Conservation (phyloP, 2,797 vertebrate genomes). For the Sebastiscus albofasciatus region DNA sequence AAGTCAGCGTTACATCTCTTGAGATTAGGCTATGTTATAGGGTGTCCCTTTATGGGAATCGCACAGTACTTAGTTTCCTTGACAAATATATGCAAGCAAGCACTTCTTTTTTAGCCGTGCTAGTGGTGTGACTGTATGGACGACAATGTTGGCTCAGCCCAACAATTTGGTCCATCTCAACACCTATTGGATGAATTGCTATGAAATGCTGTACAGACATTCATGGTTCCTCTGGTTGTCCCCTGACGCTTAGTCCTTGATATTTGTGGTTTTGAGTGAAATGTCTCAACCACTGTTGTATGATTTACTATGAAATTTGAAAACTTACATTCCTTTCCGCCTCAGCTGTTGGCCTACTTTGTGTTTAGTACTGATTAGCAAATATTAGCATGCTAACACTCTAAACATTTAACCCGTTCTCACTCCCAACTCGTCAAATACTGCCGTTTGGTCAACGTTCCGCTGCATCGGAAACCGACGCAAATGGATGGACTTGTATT, state of each 20-base stretch:
- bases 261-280: neutral
- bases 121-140: neutral
- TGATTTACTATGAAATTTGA: neutral
- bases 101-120: neutral
- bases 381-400: neutral
- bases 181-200: neutral
- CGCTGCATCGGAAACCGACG: too few relatives aligned
- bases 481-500: too few relatives aligned
- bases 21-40: neutral
- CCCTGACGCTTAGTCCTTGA: neutral
- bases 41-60: neutral
- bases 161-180: neutral
- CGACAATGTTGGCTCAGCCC: fast-evolving
- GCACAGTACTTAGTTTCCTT: neutral
- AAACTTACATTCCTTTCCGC: neutral
- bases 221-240: neutral
- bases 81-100: neutral
- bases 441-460: too few relatives aligned
- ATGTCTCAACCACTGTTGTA: neutral
- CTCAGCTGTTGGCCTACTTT: neutral
- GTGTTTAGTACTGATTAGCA: neutral
- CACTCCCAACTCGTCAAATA: too few relatives aligned
- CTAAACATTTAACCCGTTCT: neutral
- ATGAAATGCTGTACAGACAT: neutral
- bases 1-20: slow-evolving; percentile 22